These are phyloP conservation scores for Trichechus manatus DNA, from an alignment of 2,113 vertebrate species.

Conservation along the genomic window DNA sequence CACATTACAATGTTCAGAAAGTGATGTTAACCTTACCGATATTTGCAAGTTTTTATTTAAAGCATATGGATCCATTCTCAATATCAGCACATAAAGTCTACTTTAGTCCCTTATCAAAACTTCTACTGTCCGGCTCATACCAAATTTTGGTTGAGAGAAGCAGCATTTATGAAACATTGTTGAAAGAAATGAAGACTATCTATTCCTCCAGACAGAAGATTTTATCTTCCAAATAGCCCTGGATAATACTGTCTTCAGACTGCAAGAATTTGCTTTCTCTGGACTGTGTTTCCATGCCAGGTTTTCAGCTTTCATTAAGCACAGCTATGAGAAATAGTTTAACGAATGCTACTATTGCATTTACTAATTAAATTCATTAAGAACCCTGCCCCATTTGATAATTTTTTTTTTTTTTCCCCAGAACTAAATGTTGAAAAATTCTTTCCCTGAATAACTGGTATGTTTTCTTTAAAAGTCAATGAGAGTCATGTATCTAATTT, in stretches of 20 bases:
- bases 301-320: conserved; percentile 51
- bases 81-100: background rate
- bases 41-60: conserved; percentile 9
- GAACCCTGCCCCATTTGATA: background rate
- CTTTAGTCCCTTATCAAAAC: background rate
- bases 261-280: background rate
- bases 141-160: conserved; percentile 8
- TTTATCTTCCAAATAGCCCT: conserved; percentile 26
- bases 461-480: conserved; percentile 37
- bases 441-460: background rate
- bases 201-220: conserved; percentile 15
- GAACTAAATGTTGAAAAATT: background rate
- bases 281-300: background rate
- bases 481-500: conserved; percentile 39
- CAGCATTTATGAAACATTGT: background rate
- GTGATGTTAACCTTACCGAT: background rate
- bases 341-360: background rate
- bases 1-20: background rate
- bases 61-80: background rate
- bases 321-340: background rate
- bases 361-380: conserved; percentile 55
- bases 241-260: conserved; percentile 7
- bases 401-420: background rate
- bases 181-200: background rate
- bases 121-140: background rate